Evolutionary conservation across 2,113 vertebrate genomes (phyloP), one percentile per base, ranked within the genome.

Genomic region (Emydura subglobosa): DNA sequence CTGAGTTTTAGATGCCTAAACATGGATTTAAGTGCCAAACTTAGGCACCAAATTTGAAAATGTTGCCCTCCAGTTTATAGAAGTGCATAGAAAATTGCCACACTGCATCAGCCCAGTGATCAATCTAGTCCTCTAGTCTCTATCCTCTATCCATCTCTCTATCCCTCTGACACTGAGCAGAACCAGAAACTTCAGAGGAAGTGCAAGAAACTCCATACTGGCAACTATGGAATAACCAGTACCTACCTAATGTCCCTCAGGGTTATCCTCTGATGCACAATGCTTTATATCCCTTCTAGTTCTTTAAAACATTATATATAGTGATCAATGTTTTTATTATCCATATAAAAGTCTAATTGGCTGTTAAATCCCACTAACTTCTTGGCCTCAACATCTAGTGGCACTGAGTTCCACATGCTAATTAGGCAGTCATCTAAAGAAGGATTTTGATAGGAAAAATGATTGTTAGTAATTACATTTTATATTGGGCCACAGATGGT

Each of bases 221-320:
- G 84, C 9, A 59, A 14, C 24, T 13, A 5, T 5, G n/a, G 11
- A 10, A 17, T 27, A 55, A 4, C 22, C 47, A 24, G 24, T 44
- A 29, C 68, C n/a, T 79, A 82, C 22, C 57, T 49, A 47, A 59
- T 11, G 10, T 31, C 44, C 61, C 79, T 76, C 68, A 17, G 34
- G 51, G 82, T 34, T 19, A 10, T 0, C 0, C 31, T 61, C 51
- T 61, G 21, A 47, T 39, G 34, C 61, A n/a, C 0, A 2, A 5
- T 13, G 53, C 79, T 76, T 87, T 72, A 7, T 24, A 12, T 31
- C 0, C 0, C 42, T 90, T 55, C 53, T 49, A 65, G 31, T 34
- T 31, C 61, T 65, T 65, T 65, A 65, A 65, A 65, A 65, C 13
- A 65, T 93, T 79, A 13, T 19, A 1, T 24, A 22, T 65, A 57